Base-by-base conservation (phyloP, 2,888 invertebrate genomes). In the Trichogramma dendrolimi region DNA sequence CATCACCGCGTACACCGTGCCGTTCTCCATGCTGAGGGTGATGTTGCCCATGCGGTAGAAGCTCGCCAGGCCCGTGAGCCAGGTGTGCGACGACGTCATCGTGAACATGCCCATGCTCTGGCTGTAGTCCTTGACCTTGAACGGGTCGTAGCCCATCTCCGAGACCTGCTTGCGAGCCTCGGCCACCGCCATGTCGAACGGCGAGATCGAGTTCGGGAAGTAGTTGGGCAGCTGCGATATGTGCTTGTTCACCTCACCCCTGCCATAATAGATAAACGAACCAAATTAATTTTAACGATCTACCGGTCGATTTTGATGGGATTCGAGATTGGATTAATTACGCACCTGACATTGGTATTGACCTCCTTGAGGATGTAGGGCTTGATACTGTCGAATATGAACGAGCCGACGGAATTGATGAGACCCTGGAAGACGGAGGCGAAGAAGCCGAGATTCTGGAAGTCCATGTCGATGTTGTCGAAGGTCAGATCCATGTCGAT, bases 301-400 rank as follows among this genome's bases (percentile, higher is more conserved):
- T 27, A 27, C 1, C 27, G 27, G 2, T 27, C 27, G 2, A 27
- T 27, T 27, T 2, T 3, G 27, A 38, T 4, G 53, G 2, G n/a
- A 46, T 46, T n/a, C 3, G 1, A 7, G 39, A n/a, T 5, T 10
- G 11, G 8, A 8, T 5, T 8, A 52, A 67, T 69, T 68, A 3
- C 27, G 27, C 2, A 76, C 79, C 75, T 71, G 1, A 91, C 82
- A 74, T 89, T 88, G 0, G 85, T 84, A 72, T 92, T 91, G 0
- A 90, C 89, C 79, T 91, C 88, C 67, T 85, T 85, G 39, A 94
- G 80, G 67, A 94, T 87, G 68, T 89, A 89, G 0, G 93, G 93
- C 74, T 94, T 94, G 71, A 94, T 90, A 7, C 90, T 89, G 75
- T 93, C 92, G 71, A 95, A 94, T 7, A 94, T 84, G 66, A 92